Evolutionary conservation across 2,888 invertebrate genomes (phyloP).

Genomic region (Desoria tigrina): DNA sequence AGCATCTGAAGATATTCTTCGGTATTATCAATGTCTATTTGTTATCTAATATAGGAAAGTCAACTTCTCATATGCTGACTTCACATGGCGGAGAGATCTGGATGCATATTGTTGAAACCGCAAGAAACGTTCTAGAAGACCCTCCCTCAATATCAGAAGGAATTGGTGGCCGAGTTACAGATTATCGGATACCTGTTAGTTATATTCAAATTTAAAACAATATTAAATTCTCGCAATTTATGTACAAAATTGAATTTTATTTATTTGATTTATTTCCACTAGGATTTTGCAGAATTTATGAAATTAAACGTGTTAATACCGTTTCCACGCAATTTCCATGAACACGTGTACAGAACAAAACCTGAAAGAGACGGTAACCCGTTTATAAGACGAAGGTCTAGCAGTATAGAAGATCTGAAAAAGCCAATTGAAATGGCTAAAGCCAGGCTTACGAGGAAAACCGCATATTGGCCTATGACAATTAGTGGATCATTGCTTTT

Average conservation of each 20-base stretch:
- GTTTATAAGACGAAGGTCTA: slow-evolving; percentile 35
- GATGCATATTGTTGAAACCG: slow-evolving; percentile 85
- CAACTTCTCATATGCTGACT: slow-evolving; percentile 14
- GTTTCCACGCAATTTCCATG: slow-evolving; percentile 33
- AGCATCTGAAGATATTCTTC: too few relatives aligned
- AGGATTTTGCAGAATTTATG: slow-evolving; percentile 85
- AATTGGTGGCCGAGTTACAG: slow-evolving; percentile 88
- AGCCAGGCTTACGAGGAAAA: slow-evolving; percentile 71
- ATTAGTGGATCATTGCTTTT: slow-evolving; percentile 59
- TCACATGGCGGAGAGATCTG: slow-evolving; percentile 71
- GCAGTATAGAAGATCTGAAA: slow-evolving; percentile 32
- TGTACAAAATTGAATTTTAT: not conserved
- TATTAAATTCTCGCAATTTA: not conserved
- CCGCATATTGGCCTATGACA: slow-evolving; percentile 78
- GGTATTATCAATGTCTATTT: too few relatives aligned
- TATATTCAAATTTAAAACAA: too few relatives aligned
- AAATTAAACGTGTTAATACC: slow-evolving; percentile 80
- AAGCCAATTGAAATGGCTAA: slow-evolving; percentile 66
- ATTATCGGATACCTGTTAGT: slow-evolving; percentile 72
- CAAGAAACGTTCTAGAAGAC: slow-evolving; percentile 84
- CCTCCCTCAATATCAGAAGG: slow-evolving; percentile 94
- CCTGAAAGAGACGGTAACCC: slow-evolving; percentile 37
- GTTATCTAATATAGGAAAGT: slow-evolving; percentile 1
- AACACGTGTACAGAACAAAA: slow-evolving; percentile 30
- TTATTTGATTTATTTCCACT: not conserved